Evolutionary conservation across 2,888 invertebrate genomes (phyloP).

Genomic region (Mechanitis mazaeus): DNA sequence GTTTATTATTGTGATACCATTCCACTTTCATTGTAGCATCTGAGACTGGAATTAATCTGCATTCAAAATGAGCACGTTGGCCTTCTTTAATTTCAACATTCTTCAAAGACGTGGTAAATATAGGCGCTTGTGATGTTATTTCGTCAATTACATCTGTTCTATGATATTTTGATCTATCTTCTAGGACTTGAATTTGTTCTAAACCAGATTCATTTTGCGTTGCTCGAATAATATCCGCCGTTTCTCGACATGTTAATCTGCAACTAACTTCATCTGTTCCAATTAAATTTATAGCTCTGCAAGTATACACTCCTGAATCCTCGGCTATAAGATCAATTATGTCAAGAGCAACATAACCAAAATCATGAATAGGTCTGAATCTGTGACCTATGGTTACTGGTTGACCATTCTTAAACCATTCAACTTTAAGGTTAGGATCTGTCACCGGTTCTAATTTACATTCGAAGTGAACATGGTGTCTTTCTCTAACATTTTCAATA

Average conservation of each 20-base stretch:
- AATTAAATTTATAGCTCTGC: constrained; percentile 91
- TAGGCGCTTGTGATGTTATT: constrained; percentile 92
- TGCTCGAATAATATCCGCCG: constrained; percentile 87
- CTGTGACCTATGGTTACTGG: constrained; percentile 96
- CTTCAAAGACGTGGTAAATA: constrained; percentile 94
- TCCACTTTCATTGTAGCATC: constrained; percentile 95
- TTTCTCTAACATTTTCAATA: constrained; percentile 89
- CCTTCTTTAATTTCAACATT: constrained; percentile 96
- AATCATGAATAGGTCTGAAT: constrained; percentile 97
- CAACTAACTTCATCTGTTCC: constrained; percentile 93
- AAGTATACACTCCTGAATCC: constrained; percentile 95
- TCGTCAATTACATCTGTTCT: constrained; percentile 87
- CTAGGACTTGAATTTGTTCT: constrained; percentile 92
- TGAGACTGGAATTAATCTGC: constrained; percentile 94
- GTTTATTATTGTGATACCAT: constrained; percentile 95
- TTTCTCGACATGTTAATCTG: constrained; percentile 82
- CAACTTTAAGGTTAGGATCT: constrained; percentile 96
- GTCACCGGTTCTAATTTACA: constrained; percentile 97
- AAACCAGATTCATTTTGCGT: constrained; percentile 92
- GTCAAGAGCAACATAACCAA: constrained; percentile 98
- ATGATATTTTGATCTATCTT: constrained; percentile 87
- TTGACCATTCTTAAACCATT: constrained; percentile 97
- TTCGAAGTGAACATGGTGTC: constrained; percentile 97
- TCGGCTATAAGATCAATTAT: constrained; percentile 97
- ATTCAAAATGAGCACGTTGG: constrained; percentile 95